Base-by-base conservation (phyloP, 2,888 invertebrate species). In the Mythimna lalbum region DNA sequence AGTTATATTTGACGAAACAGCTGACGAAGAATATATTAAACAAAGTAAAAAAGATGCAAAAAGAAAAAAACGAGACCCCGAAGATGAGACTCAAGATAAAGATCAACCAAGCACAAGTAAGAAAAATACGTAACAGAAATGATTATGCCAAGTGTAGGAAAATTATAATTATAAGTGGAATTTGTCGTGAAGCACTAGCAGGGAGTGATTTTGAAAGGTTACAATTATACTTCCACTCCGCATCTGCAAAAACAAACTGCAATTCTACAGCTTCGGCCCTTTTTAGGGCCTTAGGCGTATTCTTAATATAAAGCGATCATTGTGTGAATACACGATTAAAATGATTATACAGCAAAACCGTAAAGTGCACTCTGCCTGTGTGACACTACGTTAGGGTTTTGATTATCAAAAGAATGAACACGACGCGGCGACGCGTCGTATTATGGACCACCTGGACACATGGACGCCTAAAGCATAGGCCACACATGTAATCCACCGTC, bases 81-180 rank as follows among this genome's bases (percentile, higher is more conserved):
- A 43, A 50, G 60, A 60, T 49, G n/a, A 17, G 17, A 17, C 47
- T 47, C 12, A 43, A 55, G 55, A 55, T 55, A 14, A 60, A 14
- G 19, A 47, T 55, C 10, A 76, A 79, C 23, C 80, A 52, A 75
- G 66, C 50, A 57, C 76, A 21, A 76, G 76, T 75, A 74, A 61
- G 52, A 39, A 80, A 56, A 21, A 36, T 19, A 21, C 55, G 61
- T 0, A 31, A 27, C n/a, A 60, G 47, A 4, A 47, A 55, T 33
- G 17, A 21, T 27, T 14, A 43, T 33, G 33, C 12, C 39, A 19
- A 69, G 21, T 52, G 19, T 39, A n/a, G 47, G 19, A 10, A 36
- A 36, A 27, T 12, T 27, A 21, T 14, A 23, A 23, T 21, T 17
- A 63, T 69, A 1, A 31, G 14, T 56, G 7, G n/a, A 43, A 33